Evolutionary conservation across 2,888 invertebrate genomes (phyloP).

Genomic region (Glyphotaelius pellucidus): DNA sequence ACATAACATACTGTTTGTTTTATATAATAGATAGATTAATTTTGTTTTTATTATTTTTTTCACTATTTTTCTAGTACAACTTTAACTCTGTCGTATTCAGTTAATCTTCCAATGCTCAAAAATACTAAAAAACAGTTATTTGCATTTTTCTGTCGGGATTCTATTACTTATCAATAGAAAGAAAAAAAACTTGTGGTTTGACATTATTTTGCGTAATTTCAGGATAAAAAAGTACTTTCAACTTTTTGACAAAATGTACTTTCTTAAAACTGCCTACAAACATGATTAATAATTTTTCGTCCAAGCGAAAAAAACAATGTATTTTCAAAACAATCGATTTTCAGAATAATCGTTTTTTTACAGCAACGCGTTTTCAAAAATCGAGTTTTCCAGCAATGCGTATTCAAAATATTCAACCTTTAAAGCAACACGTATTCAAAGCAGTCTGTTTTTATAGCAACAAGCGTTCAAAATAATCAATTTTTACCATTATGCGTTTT

Average conservation of each 20-base stretch:
- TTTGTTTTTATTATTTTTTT: conserved; percentile 46
- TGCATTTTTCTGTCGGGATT: conserved; percentile 50
- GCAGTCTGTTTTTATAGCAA: too few species aligned
- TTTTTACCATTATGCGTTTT: neutral
- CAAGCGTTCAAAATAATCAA: neutral
- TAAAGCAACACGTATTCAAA: too few species aligned
- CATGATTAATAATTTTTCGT: neutral
- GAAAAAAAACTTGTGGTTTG: neutral
- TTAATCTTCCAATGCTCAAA: conserved; percentile 43
- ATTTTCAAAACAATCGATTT: too few species aligned
- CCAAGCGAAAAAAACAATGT: too few species aligned
- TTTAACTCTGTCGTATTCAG: conserved; percentile 48
- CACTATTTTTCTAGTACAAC: conserved; percentile 55
- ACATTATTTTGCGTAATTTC: neutral
- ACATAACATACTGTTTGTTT: conserved; percentile 53
- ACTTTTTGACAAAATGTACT: neutral
- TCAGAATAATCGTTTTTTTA: too few species aligned
- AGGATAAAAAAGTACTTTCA: neutral
- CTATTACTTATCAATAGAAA: conserved; percentile 28
- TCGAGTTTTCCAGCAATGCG: too few species aligned
- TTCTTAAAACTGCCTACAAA: neutral
- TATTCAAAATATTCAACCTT: too few species aligned
- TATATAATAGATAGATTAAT: conserved; percentile 43
- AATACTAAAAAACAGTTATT: conserved; percentile 58
- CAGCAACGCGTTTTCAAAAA: too few species aligned